Percentiles rank a stretch among this genome's conserved stretches.
Conservation (phyloP, 2,113 vertebrate species). For the human region GRCh38 chr14:98936001-98936500, state of each 20-base stretch:
- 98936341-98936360: neutral
- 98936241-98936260: neutral
- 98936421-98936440: neutral
- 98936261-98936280: neutral
- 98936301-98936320: neutral
- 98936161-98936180: neutral
- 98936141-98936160: neutral
- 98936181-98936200: rapidly evolving
- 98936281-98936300: neutral
- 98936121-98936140: rapidly evolving
- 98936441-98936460: neutral
- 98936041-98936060: rapidly evolving
- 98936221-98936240: rapidly evolving
- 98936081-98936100: neutral
- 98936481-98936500: neutral
- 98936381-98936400: neutral
- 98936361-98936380: neutral
- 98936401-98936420: neutral
- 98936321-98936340: neutral
- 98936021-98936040: rapidly evolving
- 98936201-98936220: rapidly evolving
- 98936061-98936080: neutral
- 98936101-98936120: neutral
- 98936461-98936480: neutral
- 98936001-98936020: neutral